Base-by-base conservation (phyloP, 2,888 invertebrate species). In the Lasioglossum leucozonium region DNA sequence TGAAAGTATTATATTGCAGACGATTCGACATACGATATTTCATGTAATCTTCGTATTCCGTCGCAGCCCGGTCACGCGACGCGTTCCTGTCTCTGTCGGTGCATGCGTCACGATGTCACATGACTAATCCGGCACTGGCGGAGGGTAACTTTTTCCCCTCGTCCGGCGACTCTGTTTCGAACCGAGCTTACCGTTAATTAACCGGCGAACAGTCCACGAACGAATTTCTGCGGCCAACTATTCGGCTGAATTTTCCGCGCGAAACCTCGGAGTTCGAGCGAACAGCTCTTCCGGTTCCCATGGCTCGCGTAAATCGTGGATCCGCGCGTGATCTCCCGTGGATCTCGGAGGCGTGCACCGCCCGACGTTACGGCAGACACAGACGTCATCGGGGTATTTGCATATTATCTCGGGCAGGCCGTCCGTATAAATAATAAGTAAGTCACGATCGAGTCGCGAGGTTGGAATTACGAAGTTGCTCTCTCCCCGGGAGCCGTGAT, bases 361-460 rank as follows among this genome's bases (percentile, higher is more conserved):
- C 13, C 42, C 26, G 42, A n/a, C n/a, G 65, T 76, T 44, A 65
- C 76, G 26, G 44, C 47, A 42, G 71, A 81, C 62, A 72, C 47
- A 62, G 69, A 47, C 71, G 72, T 81, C 47, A 72, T 47, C 72
- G 42, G 16, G 22, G 34, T 72, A 81, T 81, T 81, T 75, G 34
- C 81, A 72, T 82, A 81, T 82, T 75, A 81, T 81, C 82, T 62
- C 40, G 26, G 34, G 3, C 37, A 37, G 22, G 8, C 16, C 22
- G 22, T 37, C 16, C 34, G n/a, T 76, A 82, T 81, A 82, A 82
- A 72, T 82, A 82, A 77, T 72, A 82, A 76, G 67, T 44, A 82
- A 82, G 82, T 67, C 76, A 78, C 81, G 78, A 67, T 67, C 34
- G 26, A 77, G 47, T n/a, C 76, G 44, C 74, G 71, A 73, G 42